phyloP scores from a whole-genome alignment of 2,888 invertebrate species.

The Teinopalpus imperialis region DNA sequence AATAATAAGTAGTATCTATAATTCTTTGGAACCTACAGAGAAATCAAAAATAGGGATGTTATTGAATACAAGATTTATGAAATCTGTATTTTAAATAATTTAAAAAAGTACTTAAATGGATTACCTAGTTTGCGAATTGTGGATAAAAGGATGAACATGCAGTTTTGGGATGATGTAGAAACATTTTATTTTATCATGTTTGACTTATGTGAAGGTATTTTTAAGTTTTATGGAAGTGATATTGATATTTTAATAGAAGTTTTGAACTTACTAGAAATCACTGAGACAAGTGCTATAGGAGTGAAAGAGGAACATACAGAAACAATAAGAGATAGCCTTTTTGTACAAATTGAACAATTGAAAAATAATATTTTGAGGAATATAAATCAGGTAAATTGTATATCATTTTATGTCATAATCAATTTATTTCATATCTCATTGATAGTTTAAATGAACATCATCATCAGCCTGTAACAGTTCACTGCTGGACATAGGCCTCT shows the following conservation, averaged over 20 bases:
- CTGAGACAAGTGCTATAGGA: constrained; percentile 55
- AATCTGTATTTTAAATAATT: constrained; percentile 55
- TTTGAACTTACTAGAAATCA: constrained; percentile 50
- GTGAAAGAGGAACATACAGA: constrained; percentile 60
- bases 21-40: constrained; percentile 50
- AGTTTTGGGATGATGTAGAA: constrained; percentile 70
- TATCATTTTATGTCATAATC: no score
- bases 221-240: constrained; percentile 45
- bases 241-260: constrained; percentile 46
- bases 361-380: constrained; percentile 39
- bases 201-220: constrained; percentile 56
- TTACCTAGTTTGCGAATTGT: constrained; percentile 57
- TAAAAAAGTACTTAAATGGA: constrained; percentile 51
- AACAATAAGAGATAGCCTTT: constrained; percentile 70
- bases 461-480: background rate
- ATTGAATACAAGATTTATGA: constrained; percentile 52
- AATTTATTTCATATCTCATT: no score
- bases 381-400: constrained; percentile 50
- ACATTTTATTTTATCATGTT: constrained; percentile 53
- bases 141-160: constrained; percentile 64
- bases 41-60: constrained; percentile 55
- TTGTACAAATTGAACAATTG: constrained; percentile 45
- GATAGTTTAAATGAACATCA: background rate
- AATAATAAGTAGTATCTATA: constrained; percentile 63
- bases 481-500: no score